A percentile compares a stretch with the other conserved stretches of the same genome.
phyloP scores from a whole-genome alignment of 2,113 vertebrate genomes.

The Oxyura jamaicensis region DNA sequence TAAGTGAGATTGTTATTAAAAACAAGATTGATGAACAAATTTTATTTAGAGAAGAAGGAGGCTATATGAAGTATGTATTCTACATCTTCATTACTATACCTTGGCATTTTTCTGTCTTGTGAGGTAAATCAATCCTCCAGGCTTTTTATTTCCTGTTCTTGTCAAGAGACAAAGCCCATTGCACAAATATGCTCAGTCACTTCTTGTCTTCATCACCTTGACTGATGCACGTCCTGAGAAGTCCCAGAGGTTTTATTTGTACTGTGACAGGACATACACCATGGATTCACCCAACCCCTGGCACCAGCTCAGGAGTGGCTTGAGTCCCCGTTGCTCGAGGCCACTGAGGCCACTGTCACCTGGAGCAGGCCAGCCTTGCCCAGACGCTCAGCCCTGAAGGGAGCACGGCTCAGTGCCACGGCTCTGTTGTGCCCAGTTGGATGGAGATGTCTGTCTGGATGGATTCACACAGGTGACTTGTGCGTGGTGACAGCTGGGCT shows the following conservation, averaged over 20 bases:
- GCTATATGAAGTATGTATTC: not conserved
- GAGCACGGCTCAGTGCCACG: accelerated
- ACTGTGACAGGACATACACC: not conserved
- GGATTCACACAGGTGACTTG: accelerated
- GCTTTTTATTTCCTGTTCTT: not conserved
- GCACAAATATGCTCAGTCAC: not conserved
- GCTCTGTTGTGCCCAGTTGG: not conserved
- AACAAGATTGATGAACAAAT: not conserved
- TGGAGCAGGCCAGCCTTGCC: not conserved
- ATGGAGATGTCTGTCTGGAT: not conserved
- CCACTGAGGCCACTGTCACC: not conserved
- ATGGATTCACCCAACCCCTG: not conserved
- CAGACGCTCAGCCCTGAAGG: accelerated
- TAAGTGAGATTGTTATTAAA: not conserved
- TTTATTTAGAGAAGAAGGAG: not conserved
- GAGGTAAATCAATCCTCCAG: not conserved
- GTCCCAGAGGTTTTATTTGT: not conserved
- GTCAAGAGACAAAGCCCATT: not conserved
- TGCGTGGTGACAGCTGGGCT: not conserved
- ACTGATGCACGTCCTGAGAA: not conserved
- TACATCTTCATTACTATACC: not conserved
- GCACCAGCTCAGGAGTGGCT: not conserved
- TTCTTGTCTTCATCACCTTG: not conserved
- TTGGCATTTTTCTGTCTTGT: not conserved
- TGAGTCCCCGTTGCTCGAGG: not conserved